Base-by-base conservation (phyloP, 2,797 vertebrate species). In the Cuculus canorus region DNA sequence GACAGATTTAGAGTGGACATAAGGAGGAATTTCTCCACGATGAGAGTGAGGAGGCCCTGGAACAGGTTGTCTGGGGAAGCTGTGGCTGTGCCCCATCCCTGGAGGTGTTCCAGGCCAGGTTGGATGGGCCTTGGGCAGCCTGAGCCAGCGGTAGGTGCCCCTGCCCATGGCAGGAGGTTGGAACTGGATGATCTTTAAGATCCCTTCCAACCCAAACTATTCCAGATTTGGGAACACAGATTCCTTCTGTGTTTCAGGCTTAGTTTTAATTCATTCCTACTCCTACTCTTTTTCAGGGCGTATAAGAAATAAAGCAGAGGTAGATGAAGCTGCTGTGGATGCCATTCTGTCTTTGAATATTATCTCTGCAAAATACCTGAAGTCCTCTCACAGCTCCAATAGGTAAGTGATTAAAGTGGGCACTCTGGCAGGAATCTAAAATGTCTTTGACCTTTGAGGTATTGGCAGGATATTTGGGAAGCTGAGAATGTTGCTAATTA, bases 341-440 rank as follows among this genome's bases (percentile, higher is more conserved):
- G 99, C 99, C 3, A 98, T 99, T 79, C 97, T 99, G 56, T 99
- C 99, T 68, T 98, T 99, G 53, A 99, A 99, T 96, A 99, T 99
- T 47, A 99, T 99, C 96, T 99, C 99, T 39, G 99, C 99, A 60
- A 99, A 99, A 97, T 99, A 99, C 96, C 98, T 99, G 95, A 99
- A 99, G 93, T 99, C 99, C 5, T 99, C 99, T 81, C 99, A 99
- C 97, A 99, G 97, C 97, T 98, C 98, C 84, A 99, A 99, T 98
- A 99, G 99, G 99, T 99, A 93, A 61, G 93, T 57, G 17, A 41
- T 59, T 45, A 30, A 73, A 90, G 28, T 11, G 45, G 73, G 22
- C 45, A 28, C 22, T 28, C 11, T 3, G 37, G 32, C 52, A 53
- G 78, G 23, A 73, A 41, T 45, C 53, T 87, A 24, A 68, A 13